phyloP scores from a whole-genome alignment of 2,888 invertebrate genomes.

The Achlya flavicornis region DNA sequence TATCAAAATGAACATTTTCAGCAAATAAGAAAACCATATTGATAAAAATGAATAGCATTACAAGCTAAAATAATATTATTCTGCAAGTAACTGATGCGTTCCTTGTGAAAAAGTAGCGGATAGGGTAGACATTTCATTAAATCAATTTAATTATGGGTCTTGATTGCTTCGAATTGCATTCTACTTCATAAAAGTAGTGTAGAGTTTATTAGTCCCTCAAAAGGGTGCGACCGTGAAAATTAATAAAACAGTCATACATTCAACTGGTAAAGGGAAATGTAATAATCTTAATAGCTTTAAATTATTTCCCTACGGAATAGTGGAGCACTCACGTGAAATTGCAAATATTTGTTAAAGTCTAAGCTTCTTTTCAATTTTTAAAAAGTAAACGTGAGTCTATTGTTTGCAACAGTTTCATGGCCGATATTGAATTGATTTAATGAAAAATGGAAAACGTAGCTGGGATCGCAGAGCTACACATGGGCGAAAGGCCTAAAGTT shows the following conservation, averaged over 20 bases:
- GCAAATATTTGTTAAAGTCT: background rate
- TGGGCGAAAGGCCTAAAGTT: no score
- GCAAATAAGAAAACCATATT: no score
- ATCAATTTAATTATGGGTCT: background rate
- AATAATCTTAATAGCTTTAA: conserved; percentile 2
- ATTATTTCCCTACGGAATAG: background rate
- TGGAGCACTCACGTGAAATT: background rate
- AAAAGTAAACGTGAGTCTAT: no score
- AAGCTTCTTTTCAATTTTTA: background rate
- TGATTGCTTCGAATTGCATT: background rate
- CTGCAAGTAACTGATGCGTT: background rate
- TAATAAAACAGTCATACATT: background rate
- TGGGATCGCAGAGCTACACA: no score
- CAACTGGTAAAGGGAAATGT: background rate
- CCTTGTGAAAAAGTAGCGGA: background rate
- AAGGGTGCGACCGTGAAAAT: background rate
- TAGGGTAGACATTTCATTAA: background rate
- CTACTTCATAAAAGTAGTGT: background rate
- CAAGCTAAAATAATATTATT: no score
- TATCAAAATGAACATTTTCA: no score
- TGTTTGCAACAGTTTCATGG: no score
- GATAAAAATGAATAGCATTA: no score
- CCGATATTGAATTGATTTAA: no score
- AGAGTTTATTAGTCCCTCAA: background rate
- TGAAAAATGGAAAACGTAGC: no score